Evolutionary conservation across 2,888 invertebrate genomes (phyloP).

Genomic region (Tenthredo notha): DNA sequence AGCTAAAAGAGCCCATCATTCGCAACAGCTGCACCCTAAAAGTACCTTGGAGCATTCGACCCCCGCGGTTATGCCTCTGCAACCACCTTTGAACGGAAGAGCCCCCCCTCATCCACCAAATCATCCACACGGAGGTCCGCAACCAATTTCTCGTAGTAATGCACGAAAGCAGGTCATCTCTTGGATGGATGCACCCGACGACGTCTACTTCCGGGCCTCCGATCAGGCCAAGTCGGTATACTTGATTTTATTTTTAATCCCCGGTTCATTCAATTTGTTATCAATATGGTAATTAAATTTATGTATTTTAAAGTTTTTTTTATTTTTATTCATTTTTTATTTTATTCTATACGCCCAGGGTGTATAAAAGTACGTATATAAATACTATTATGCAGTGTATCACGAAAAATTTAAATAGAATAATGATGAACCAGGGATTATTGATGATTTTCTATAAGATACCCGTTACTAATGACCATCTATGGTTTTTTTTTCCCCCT

Average conservation of each 20-base stretch:
- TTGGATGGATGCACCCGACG: slow-evolving; percentile 99
- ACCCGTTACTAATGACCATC: background rate
- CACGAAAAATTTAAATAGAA: background rate
- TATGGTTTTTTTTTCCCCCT: background rate
- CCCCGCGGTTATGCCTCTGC: slow-evolving; percentile 67
- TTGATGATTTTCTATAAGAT: slow-evolving; percentile 6
- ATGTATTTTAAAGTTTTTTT: background rate
- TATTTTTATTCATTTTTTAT: background rate
- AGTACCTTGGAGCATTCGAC: slow-evolving; percentile 71
- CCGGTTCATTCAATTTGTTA: slow-evolving; percentile 22
- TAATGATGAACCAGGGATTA: slow-evolving; percentile 49
- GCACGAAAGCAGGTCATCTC: slow-evolving; percentile 94
- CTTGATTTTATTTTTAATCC: slow-evolving; percentile 44
- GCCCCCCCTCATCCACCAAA: slow-evolving; percentile 72
- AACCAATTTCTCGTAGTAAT: slow-evolving; percentile 89
- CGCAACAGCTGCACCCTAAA: slow-evolving; percentile 72
- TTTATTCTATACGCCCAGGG: background rate
- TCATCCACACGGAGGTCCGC: slow-evolving; percentile 72
- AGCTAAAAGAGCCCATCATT: slow-evolving; percentile 83
- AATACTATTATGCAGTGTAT: background rate
- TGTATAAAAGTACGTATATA: background rate
- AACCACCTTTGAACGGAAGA: slow-evolving; percentile 74
- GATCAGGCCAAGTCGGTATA: slow-evolving; percentile 91
- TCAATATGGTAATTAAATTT: background rate
- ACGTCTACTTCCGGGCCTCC: slow-evolving; percentile 96